A percentile compares a stretch with the other conserved stretches of the same genome.
phyloP scores from a whole-genome alignment of 2,797 vertebrate genomes.

The Euthynnus affinis region DNA sequence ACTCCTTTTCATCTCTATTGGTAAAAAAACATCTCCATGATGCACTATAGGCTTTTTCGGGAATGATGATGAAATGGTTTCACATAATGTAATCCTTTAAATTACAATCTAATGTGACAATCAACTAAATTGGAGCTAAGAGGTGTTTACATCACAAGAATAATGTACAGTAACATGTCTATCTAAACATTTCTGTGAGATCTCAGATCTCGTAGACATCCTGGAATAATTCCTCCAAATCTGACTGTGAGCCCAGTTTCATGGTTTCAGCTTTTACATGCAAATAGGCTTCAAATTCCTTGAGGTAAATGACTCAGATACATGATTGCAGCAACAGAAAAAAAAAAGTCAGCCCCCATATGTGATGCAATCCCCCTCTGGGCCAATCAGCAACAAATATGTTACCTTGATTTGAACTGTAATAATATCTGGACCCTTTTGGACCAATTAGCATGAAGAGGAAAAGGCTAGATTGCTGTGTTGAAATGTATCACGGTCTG shows the following conservation, averaged over 20 bases:
- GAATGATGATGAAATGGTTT: conserved; percentile 7
- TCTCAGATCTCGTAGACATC: conserved; percentile 5
- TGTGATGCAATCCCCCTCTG: conserved; percentile 32
- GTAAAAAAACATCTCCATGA: not conserved
- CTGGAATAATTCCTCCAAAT: conserved; percentile 1
- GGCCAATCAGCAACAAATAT: conserved; percentile 37
- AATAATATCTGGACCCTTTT: not conserved
- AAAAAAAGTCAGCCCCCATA: conserved; percentile 20
- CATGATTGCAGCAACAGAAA: conserved; percentile 21
- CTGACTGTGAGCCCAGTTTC: not conserved
- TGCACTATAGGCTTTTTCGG: not conserved
- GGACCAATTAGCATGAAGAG: not conserved
- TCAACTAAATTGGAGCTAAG: not conserved
- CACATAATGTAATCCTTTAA: conserved; percentile 1
- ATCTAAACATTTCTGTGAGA: conserved; percentile 23
- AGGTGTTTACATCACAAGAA: not conserved
- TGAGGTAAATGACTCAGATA: conserved; percentile 29
- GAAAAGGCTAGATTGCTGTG: not conserved
- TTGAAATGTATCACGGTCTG: conserved; percentile 11
- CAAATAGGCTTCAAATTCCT: conserved; percentile 31
- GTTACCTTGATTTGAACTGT: conserved; percentile 40
- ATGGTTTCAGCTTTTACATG: conserved; percentile 18
- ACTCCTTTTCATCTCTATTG: not conserved
- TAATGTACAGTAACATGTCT: not conserved
- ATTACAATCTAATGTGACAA: conserved; percentile 1